A percentile compares a stretch with the other conserved stretches of the same genome.
These are phyloP conservation scores for Drosophila subpulchrella DNA, from an alignment of 1,140 invertebrate species.

Conservation along the genomic window DNA sequence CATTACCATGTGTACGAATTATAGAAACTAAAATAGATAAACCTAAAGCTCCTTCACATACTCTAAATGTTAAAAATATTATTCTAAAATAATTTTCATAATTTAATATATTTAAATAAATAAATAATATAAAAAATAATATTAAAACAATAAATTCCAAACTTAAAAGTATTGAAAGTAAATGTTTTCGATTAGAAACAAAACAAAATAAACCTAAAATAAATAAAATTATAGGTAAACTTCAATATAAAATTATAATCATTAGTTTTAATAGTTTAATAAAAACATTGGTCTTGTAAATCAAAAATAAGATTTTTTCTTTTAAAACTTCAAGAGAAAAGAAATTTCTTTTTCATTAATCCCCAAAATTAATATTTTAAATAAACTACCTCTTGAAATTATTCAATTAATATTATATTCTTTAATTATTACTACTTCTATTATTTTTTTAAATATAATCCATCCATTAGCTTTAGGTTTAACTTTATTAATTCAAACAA, in stretches of 20 bases:
- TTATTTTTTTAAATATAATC: constrained; percentile 84
- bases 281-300: constrained; percentile 87
- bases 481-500: constrained; percentile 85
- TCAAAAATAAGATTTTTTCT: constrained; percentile 85
- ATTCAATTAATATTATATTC: constrained; percentile 79
- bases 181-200: constrained; percentile 55
- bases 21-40: constrained; percentile 86
- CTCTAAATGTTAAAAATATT: constrained; percentile 86
- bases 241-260: constrained; percentile 80
- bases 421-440: constrained; percentile 67
- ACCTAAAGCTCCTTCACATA: constrained; percentile 87
- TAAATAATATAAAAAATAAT: constrained; percentile 10
- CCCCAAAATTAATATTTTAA: constrained; percentile 87
- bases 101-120: constrained; percentile 11
- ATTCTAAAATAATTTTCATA: constrained; percentile 64
- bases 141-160: constrained; percentile 10
- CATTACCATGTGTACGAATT: constrained; percentile 86
- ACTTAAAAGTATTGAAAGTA: constrained; percentile 8
- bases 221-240: constrained; percentile 84
- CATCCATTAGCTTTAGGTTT: constrained; percentile 85
- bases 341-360: constrained; percentile 86
- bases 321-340: constrained; percentile 86
- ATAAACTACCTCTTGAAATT: constrained; percentile 86
- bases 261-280: constrained; percentile 87
- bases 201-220: too few species aligned